phyloP scores from a whole-genome alignment of 2,888 invertebrate species.

The Leucania comma region DNA sequence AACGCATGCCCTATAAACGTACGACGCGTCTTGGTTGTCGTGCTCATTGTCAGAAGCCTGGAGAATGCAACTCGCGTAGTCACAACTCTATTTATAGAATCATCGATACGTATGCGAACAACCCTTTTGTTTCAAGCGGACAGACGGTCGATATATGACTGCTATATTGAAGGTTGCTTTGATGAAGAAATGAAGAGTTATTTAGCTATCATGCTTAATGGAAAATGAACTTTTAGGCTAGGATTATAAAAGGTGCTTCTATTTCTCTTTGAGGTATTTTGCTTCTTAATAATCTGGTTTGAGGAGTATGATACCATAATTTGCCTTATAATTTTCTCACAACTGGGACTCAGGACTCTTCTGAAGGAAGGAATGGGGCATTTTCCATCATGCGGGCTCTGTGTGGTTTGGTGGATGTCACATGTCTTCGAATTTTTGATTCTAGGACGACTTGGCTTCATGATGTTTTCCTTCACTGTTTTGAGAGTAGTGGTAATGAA shows the following conservation, averaged over 20 bases:
- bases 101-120: slow-evolving; percentile 65
- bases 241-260: background rate
- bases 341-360: no score
- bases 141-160: slow-evolving; percentile 47
- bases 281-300: background rate
- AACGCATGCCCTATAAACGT: slow-evolving; percentile 60
- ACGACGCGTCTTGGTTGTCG: slow-evolving; percentile 56
- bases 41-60: slow-evolving; percentile 74
- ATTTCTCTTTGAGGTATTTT: background rate
- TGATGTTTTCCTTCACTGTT: no score
- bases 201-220: background rate
- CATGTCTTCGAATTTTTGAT: no score
- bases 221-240: background rate
- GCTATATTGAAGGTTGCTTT: slow-evolving; percentile 24
- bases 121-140: slow-evolving; percentile 67
- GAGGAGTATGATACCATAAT: no score
- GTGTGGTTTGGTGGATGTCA: no score
- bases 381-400: no score
- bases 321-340: no score
- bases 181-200: slow-evolving; percentile 21
- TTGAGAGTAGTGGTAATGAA: no score
- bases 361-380: no score
- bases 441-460: no score
- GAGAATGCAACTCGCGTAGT: slow-evolving; percentile 67
- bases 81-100: slow-evolving; percentile 72